Base-by-base conservation (phyloP, 2,888 invertebrate genomes). In the Orthonevra nobilis region DNA sequence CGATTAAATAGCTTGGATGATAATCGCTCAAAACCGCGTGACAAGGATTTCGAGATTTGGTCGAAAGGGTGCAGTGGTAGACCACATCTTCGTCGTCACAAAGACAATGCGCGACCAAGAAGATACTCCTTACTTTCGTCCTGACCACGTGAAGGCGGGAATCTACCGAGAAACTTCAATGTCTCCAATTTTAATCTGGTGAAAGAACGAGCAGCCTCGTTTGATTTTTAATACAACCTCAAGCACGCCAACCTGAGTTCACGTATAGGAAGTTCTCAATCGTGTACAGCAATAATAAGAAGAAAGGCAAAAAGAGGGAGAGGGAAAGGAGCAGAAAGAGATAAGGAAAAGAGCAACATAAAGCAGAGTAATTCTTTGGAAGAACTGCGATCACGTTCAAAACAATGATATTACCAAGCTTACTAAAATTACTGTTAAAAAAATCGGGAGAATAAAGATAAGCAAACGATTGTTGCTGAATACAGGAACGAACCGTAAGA, bases 311-410 rank as follows among this genome's bases (percentile, higher is more conserved):
- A 48, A 90, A 90, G 81, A 88, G 90, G 75, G 88, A 86, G 63
- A 87, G 85, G 64, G 83, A 84, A 83, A 90, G 90, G 68, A 89
- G 87, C 83, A 88, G 89, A 85, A 19, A 84, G 88, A 64, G 82
- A 84, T 32, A 86, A 84, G 34, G 84, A 86, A 40, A 84, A 87
- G 6, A 87, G 89, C 28, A 88, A 90, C 56, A 85, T 88, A 26
- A 92, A 94, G 86, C 94, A 95, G 82, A 93, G 94, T 81, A 93
- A 94, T 85, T 95, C 95, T 23, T 89, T 96, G 83, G 95, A 95
- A 87, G 96, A 96, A 89, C 91, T 95, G 82, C 85, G 89, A 54
- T 94, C 94, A 46, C 93, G 93, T 83, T 92, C 94, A 68, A 93
- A 92, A 87, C 90, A 93, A 93, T 23, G 91, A 90, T 74, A 83